Evolutionary conservation across 2,888 invertebrate genomes (phyloP).

Genomic region (Petrolisthes manimaculis): DNA sequence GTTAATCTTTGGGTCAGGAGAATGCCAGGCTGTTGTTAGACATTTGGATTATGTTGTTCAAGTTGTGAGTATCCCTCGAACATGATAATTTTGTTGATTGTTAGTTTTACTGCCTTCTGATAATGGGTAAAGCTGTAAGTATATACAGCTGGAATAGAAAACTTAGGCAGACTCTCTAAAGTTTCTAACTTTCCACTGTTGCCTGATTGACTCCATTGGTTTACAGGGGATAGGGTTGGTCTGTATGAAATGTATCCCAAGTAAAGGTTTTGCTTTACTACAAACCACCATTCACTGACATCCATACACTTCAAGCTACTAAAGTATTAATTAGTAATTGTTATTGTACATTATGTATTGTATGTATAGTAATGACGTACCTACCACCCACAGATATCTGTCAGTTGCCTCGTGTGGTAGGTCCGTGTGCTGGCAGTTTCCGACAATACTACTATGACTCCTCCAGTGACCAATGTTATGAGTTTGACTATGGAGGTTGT

Average conservation of each 20-base stretch:
- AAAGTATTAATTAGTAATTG: background rate
- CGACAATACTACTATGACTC: slow-evolving; percentile 82
- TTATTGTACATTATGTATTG: background rate
- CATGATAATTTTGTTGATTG: no score
- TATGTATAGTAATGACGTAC: background rate
- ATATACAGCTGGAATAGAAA: no score
- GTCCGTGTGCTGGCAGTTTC: slow-evolving; percentile 78
- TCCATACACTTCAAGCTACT: no score
- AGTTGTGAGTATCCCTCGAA: no score
- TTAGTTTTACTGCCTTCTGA: no score
- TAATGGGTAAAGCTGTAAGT: no score
- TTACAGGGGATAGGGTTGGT: background rate
- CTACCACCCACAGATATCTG: slow-evolving; percentile 76
- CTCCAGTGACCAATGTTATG: slow-evolving; percentile 77
- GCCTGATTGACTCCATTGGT: no score
- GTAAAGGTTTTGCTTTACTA: background rate
- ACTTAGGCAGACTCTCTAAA: no score
- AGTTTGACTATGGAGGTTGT: slow-evolving; percentile 86
- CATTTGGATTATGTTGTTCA: no score
- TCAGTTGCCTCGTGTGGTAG: slow-evolving; percentile 77
- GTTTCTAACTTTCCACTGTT: no score
- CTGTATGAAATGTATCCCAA: background rate
- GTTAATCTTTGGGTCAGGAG: no score
- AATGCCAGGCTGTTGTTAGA: no score
- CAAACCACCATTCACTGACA: background rate